phyloP scores from a whole-genome alignment of 2,797 vertebrate genomes.

The Onychomys leucogaster region DNA sequence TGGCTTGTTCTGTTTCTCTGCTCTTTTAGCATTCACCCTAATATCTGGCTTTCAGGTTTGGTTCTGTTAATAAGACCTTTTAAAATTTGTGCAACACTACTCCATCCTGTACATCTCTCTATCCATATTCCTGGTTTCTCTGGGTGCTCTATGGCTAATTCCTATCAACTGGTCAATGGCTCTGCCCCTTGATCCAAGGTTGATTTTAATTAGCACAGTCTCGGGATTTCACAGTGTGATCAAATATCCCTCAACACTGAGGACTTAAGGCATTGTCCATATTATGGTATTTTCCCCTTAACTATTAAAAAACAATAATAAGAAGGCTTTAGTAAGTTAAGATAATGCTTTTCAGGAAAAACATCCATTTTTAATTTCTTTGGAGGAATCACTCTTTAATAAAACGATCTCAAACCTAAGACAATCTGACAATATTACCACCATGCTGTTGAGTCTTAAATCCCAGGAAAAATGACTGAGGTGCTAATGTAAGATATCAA shows the following conservation, averaged over 20 bases:
- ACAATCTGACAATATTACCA: not conserved
- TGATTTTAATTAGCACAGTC: not conserved
- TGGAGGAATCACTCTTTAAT: not conserved
- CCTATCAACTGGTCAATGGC: not conserved
- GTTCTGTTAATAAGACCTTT: no score
- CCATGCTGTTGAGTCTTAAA: not conserved
- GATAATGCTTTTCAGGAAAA: not conserved
- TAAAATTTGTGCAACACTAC: no score
- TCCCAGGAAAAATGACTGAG: not conserved
- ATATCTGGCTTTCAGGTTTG: no score
- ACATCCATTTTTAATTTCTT: constrained; percentile 56
- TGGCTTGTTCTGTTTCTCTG: no score
- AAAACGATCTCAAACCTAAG: not conserved
- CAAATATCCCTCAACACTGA: not conserved
- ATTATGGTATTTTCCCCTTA: not conserved
- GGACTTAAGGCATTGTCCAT: not conserved
- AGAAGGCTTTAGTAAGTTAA: not conserved
- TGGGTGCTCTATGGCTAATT: not conserved
- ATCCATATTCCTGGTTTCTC: not conserved
- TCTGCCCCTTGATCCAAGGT: not conserved
- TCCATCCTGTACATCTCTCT: not conserved
- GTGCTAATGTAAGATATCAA: not conserved
- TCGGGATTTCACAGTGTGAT: not conserved
- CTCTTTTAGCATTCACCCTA: no score
- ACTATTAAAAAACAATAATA: not conserved